These are phyloP conservation scores for Meteorus cinctellus DNA, from an alignment of 2,888 invertebrate genomes.

Conservation along the genomic window DNA sequence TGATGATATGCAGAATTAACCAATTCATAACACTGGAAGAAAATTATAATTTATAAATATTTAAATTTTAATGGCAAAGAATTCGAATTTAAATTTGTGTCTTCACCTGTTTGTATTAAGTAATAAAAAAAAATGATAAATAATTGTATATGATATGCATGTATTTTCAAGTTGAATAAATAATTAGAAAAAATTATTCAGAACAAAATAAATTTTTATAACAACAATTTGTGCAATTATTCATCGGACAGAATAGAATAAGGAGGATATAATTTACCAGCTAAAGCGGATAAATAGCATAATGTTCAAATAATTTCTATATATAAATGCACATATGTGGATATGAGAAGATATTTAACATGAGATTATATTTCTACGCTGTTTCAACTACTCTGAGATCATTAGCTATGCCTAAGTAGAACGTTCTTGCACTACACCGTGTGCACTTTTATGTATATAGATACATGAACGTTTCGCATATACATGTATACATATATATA, in stretches of 20 bases:
- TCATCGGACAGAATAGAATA: background rate
- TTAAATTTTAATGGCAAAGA: background rate
- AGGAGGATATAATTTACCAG: background rate
- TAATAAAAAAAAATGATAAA: background rate
- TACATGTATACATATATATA: too few species aligned
- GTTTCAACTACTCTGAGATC: background rate
- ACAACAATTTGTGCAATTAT: background rate
- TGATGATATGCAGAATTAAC: background rate
- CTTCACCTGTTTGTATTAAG: background rate
- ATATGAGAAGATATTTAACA: background rate
- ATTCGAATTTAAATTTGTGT: background rate
- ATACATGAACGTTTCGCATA: background rate
- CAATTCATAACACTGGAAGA: slow-evolving; percentile 8
- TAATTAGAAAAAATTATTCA: background rate
- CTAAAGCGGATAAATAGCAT: background rate
- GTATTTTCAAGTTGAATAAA: background rate
- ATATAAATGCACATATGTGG: background rate
- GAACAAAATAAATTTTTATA: background rate
- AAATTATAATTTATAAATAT: background rate
- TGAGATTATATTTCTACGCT: background rate
- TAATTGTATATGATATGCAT: too few species aligned
- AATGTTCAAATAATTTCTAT: background rate
- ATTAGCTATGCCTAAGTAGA: background rate
- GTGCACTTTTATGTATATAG: background rate
- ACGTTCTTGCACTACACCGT: background rate